Percentiles rank a stretch among this genome's conserved stretches.
Evolutionary conservation across 2,888 invertebrate species (phyloP).

Genomic region (Charanyca ferruginea): DNA sequence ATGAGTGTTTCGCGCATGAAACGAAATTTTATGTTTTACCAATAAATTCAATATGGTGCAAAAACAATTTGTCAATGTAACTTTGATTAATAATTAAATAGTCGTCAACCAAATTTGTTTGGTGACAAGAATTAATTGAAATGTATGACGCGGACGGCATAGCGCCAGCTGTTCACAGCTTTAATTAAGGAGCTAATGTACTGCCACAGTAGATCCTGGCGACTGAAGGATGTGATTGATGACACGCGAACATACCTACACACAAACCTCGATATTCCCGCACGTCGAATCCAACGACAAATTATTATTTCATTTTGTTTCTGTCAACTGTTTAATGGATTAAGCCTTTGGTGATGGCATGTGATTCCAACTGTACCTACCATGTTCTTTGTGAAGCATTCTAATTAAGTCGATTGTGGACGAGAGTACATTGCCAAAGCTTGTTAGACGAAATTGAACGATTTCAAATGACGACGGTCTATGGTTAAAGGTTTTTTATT

Average conservation of each 20-base stretch:
- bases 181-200: slow-evolving; percentile 90
- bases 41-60: slow-evolving; percentile 57
- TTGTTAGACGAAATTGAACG: slow-evolving; percentile 43
- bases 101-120: slow-evolving; percentile 80
- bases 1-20: slow-evolving; percentile 14
- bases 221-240: slow-evolving; percentile 85
- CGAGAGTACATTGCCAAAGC: slow-evolving; percentile 14
- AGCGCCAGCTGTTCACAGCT: slow-evolving; percentile 84
- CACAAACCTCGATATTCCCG: slow-evolving; percentile 56
- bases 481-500: slow-evolving; percentile 35
- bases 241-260: slow-evolving; percentile 68
- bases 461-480: slow-evolving; percentile 39
- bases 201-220: slow-evolving; percentile 74
- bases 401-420: slow-evolving; percentile 45
- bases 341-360: slow-evolving; percentile 66
- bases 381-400: slow-evolving; percentile 34
- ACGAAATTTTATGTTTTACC: slow-evolving; percentile 45
- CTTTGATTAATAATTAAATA: slow-evolving; percentile 80
- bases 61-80: slow-evolving; percentile 74
- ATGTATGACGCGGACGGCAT: slow-evolving; percentile 81
- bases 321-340: slow-evolving; percentile 75
- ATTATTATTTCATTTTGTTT: slow-evolving; percentile 81
- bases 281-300: slow-evolving; percentile 71
- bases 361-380: slow-evolving; percentile 59
- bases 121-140: slow-evolving; percentile 89